These are phyloP conservation scores for Halocynthia aurantium DNA, from an alignment of 23 tunicate species.

Conservation along the genomic window DNA sequence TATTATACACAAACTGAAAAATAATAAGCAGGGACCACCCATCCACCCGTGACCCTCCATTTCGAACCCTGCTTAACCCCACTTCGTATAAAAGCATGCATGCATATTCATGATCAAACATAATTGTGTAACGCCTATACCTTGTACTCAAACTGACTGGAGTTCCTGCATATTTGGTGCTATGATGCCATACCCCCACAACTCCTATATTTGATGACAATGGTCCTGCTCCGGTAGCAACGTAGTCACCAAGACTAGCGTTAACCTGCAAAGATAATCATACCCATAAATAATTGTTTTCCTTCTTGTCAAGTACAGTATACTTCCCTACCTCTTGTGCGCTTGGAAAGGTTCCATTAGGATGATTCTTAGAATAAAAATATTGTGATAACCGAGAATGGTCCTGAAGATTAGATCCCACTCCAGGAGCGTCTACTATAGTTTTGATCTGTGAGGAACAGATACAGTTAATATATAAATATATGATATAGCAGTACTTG, in stretches of 20 bases:
- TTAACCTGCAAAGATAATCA: not conserved
- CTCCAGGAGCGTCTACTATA: constrained; percentile 46
- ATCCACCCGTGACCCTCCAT: too few species aligned
- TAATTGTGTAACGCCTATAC: not conserved
- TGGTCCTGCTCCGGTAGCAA: constrained; percentile 7
- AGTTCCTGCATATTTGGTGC: constrained; percentile 10
- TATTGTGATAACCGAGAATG: constrained; percentile 17
- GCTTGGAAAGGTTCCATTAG: not conserved
- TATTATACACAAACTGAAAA: too few species aligned
- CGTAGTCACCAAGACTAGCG: not conserved
- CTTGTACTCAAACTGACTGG: constrained; percentile 2
- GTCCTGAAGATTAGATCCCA: constrained; percentile 66
- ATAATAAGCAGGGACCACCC: too few species aligned
- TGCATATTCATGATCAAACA: too few species aligned
- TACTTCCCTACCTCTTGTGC: constrained; percentile 5
- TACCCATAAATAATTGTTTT: not conserved
- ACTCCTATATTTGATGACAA: not conserved
- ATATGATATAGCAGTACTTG: too few species aligned
- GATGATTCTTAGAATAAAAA: constrained; percentile 18
- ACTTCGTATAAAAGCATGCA: too few species aligned
- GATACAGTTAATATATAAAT: too few species aligned
- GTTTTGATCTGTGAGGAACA: constrained; percentile 12
- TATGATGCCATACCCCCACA: not conserved
- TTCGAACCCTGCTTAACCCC: too few species aligned
- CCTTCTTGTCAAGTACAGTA: not conserved